Percentiles rank a stretch among this genome's conserved stretches.
Conservation (phyloP, 1,140 invertebrate species). For the Galendromus occidentalis region DNA sequence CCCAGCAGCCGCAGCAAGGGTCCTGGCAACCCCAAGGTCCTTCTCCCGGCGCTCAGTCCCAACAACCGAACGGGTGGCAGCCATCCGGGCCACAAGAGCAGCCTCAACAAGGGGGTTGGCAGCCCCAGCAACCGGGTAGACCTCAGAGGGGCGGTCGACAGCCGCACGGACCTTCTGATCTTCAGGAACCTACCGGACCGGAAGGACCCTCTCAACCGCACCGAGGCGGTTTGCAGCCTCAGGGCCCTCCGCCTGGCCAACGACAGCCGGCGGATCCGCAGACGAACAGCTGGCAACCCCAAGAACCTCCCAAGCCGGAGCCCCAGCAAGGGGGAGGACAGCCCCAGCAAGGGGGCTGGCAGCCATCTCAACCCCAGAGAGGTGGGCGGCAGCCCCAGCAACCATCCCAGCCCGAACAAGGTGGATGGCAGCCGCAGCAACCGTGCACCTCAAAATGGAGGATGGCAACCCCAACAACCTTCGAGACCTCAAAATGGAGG, state of each 20-base stretch:
- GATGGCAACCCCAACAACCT: not conserved
- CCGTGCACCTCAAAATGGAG: not conserved
- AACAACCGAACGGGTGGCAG: not conserved
- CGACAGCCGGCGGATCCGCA: not conserved
- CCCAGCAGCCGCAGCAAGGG: not conserved
- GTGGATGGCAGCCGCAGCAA: not conserved
- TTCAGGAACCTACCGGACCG: not conserved
- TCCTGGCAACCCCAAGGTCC: not conserved
- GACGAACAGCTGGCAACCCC: not conserved
- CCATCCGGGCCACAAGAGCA: not conserved
- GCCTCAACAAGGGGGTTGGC: not conserved
- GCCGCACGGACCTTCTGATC: not conserved
- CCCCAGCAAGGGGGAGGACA: conserved; percentile 8
- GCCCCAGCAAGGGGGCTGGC: not conserved
- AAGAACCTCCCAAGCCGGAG: not conserved
- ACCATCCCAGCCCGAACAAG: not conserved
- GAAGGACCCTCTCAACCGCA: not conserved
- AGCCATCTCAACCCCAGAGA: not conserved
- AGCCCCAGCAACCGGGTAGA: not conserved
- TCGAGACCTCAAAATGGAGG: not conserved
- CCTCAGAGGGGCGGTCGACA: not conserved
- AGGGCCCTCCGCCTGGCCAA: not conserved
- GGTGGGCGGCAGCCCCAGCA: not conserved
- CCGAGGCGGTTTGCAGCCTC: not conserved
- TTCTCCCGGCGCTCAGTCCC: not conserved